These are phyloP conservation scores for Crocodylus rhombifer DNA, from an alignment of 2,797 vertebrate genomes.

Conservation along the genomic window DNA sequence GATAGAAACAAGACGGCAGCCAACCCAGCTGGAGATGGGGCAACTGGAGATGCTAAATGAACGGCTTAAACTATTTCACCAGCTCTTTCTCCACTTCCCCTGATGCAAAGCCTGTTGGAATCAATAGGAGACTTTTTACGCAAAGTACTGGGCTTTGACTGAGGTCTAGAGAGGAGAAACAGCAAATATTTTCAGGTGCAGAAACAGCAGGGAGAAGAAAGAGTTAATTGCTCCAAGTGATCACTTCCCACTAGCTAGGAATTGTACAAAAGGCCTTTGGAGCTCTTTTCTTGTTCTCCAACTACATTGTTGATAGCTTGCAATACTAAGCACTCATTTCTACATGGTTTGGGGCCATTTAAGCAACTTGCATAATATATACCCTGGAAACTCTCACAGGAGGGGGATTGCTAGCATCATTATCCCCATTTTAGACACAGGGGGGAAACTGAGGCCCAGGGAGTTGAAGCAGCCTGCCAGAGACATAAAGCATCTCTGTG, in stretches of 20 bases:
- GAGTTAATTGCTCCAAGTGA: too few species aligned
- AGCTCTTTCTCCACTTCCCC: slow-evolving; percentile 18
- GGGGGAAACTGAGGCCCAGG: neutral
- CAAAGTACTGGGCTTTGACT: neutral
- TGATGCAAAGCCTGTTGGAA: neutral
- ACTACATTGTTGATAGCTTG: too few species aligned
- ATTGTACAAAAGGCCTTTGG: too few species aligned
- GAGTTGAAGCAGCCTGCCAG: neutral
- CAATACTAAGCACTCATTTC: too few species aligned
- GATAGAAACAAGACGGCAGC: neutral
- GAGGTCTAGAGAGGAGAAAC: neutral
- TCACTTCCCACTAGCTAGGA: too few species aligned
- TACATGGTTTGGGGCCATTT: too few species aligned
- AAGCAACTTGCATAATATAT: too few species aligned
- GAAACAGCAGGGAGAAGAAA: too few species aligned
- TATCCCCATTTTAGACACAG: neutral
- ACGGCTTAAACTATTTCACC: neutral
- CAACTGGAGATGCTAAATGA: rapidly evolving
- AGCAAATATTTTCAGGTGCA: neutral
- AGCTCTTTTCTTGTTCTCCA: too few species aligned
- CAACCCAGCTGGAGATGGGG: neutral
- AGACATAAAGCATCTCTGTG: neutral
- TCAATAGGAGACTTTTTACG: neutral
- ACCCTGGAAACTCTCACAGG: too few species aligned
- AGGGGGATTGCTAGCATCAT: too few species aligned